A percentile compares a stretch with the other conserved stretches of the same genome.
Conservation (phyloP, 2,888 invertebrate genomes). For the Sinohyriopsis cumingii region DNA sequence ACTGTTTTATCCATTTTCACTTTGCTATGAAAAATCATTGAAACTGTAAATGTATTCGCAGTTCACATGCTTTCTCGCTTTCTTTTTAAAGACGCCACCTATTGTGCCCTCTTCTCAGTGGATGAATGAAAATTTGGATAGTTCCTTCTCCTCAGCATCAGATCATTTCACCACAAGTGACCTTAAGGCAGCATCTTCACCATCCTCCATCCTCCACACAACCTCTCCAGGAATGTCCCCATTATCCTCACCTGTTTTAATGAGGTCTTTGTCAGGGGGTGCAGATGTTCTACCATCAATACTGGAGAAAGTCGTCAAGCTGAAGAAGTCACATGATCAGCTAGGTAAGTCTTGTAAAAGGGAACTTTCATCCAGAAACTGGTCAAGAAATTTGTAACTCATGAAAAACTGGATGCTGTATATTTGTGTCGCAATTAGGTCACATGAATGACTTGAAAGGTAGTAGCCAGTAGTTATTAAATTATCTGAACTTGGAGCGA, state of each 20-base stretch:
- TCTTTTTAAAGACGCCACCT: too few species aligned
- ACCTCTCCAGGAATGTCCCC: slow-evolving; percentile 59
- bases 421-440: too few species aligned
- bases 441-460: too few species aligned
- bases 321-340: slow-evolving; percentile 76
- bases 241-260: slow-evolving; percentile 53
- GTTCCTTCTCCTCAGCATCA: slow-evolving; percentile 52
- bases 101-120: slow-evolving; percentile 2
- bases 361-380: not conserved
- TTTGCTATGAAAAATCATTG: too few species aligned
- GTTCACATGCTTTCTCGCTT: too few species aligned
- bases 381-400: not conserved
- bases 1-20: too few species aligned
- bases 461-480: too few species aligned
- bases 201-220: slow-evolving; percentile 48
- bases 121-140: slow-evolving; percentile 39
- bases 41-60: too few species aligned
- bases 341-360: slow-evolving; percentile 71
- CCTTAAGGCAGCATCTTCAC: slow-evolving; percentile 57
- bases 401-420: not conserved
- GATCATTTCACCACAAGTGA: slow-evolving; percentile 64
- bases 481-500: too few species aligned
- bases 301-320: slow-evolving; percentile 75
- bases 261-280: slow-evolving; percentile 53
- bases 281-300: slow-evolving; percentile 73